phyloP scores from a whole-genome alignment of 2,113 vertebrate genomes.

The Nannospalax galili region DNA sequence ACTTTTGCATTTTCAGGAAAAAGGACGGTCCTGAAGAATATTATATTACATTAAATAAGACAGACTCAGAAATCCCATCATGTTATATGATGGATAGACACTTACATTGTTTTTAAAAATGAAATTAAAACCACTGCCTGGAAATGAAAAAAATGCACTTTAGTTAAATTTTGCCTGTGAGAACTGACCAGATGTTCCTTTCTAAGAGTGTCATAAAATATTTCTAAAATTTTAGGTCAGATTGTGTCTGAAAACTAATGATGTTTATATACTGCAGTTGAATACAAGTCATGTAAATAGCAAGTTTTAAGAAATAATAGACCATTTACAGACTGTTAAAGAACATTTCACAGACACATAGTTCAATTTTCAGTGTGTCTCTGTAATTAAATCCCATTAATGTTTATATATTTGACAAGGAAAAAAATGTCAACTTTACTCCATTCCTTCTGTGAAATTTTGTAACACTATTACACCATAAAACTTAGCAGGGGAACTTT shows the following conservation, averaged over 20 bases:
- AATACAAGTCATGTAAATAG: constrained; percentile 57
- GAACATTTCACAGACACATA: constrained; percentile 63
- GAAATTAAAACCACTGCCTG: background rate
- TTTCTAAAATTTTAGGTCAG: constrained; percentile 31
- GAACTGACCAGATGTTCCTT: background rate
- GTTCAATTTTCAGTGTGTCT: constrained; percentile 36
- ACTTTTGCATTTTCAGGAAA: background rate
- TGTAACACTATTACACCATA: constrained; percentile 7
- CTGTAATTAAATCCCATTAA: constrained; percentile 69
- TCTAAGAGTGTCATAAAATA: constrained; percentile 55
- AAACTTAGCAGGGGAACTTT: constrained; percentile 22
- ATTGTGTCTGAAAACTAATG: constrained; percentile 41
- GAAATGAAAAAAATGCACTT: background rate
- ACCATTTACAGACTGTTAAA: constrained; percentile 59
- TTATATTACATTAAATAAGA: background rate
- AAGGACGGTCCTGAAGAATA: background rate
- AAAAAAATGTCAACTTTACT: constrained; percentile 44
- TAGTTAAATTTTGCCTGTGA: background rate
- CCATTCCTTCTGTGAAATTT: constrained; percentile 23
- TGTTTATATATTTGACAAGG: constrained; percentile 62
- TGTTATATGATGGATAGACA: background rate
- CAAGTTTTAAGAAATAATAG: constrained; percentile 60
- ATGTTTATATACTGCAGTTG: constrained; percentile 57
- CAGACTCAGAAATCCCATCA: background rate
- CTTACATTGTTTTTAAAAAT: background rate